Evolutionary conservation across 2,113 vertebrate species (phyloP).

Genomic region (Tragelaphus buxtoni): DNA sequence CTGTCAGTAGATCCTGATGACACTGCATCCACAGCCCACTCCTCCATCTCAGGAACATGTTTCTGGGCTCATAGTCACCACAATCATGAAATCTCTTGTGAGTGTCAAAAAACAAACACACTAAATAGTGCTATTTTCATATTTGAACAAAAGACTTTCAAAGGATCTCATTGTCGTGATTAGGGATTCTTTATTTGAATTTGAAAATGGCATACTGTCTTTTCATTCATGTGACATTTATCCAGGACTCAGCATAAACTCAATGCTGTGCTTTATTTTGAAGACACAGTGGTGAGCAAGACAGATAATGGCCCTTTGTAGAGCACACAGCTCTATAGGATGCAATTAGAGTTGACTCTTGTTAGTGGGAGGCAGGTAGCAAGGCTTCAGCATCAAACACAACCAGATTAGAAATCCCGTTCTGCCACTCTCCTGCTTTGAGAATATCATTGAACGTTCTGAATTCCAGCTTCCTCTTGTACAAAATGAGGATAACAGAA

Average conservation of each 20-base stretch:
- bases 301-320: background rate
- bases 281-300: background rate
- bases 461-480: background rate
- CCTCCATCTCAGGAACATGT: background rate
- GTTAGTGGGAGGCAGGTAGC: background rate
- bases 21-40: background rate
- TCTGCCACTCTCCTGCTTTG: background rate
- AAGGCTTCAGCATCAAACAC: background rate
- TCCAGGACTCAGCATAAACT: background rate
- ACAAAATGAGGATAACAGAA: background rate
- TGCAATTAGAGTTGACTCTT: background rate
- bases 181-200: background rate
- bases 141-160: background rate
- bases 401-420: background rate
- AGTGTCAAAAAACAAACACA: background rate
- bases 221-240: background rate
- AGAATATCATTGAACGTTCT: background rate
- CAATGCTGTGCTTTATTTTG: background rate
- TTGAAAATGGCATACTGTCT: background rate
- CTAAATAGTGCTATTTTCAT: background rate
- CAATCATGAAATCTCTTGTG: background rate
- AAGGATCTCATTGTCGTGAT: background rate
- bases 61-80: background rate
- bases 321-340: background rate
- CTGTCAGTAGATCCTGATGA: background rate